Evolutionary conservation across 92 coral and sea anemone genomes (phyloP), one percentile per base, ranked within the genome.

Genomic region (Paramuricea clavata): DNA sequence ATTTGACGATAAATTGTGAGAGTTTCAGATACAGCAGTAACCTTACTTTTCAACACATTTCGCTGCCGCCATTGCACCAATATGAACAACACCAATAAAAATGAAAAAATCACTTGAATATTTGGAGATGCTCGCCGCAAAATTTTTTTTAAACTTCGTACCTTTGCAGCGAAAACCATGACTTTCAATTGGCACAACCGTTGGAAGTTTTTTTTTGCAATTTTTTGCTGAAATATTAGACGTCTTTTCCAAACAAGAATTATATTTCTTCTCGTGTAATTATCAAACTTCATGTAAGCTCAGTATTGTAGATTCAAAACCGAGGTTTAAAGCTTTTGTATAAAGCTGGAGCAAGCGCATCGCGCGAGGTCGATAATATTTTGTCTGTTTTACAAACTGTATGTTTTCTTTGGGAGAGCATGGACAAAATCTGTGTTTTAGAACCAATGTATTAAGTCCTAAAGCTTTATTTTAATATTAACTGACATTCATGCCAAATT

Each of bases 1-100:
- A 79, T 79, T 79, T 79, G 84, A 12, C 36, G 72, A 60, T 79
- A 79, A 17, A 79, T 79, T 7, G 84, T 79, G 3, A 59, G 21
- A 19, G 72, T 60, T 79, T 79, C 84, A 21, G 72, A 36, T 12
- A 79, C 16, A 0, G 34, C 34, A 6, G 16, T 79, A 3, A 52
- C 9, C 36, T 39, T 79, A 10, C 2, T 34, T 13, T 33, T 33
- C 33, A 79, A 49, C 22, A 15, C 26, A 16, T 35, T 79, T 64
- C 27, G 17, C 35, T 61, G 54, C 6, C 28, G 72, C 84, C 84
- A 79, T 61, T 57, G 56, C 13, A 57, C 43, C 6, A 60, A 56
- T 30, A 61, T 26, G 23, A 33, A 34, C 11, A 79, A 23, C 3
- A 9, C 31, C 0, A 79, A 42, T 0, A 59, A 60, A 33, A 60